Base-by-base conservation (phyloP, 2,113 vertebrate species). In the Regulus satrapa region DNA sequence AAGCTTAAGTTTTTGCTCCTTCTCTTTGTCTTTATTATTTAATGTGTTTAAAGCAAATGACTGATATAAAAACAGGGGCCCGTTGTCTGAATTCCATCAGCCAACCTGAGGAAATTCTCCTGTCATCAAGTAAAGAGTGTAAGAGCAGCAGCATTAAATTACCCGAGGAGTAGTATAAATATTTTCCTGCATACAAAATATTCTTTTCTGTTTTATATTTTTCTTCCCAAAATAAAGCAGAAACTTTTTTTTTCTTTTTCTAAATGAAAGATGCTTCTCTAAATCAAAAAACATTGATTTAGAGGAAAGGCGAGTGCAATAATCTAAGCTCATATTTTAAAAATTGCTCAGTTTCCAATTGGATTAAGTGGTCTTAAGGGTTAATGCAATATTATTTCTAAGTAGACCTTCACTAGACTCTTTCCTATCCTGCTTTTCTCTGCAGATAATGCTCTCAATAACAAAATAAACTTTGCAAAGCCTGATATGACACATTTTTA, bases 31-130 rank as follows among this genome's bases (percentile, higher is more conserved):
- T 88, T 49, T 68, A 14, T 38, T 78, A 48, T 52, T 78, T 78
- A 49, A 20, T 4, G 1, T 66, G 9, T 62, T 89, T 46, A 73
- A 77, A 80, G n/a, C 7, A 58, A 80, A 38, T 25, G 13, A 63
- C 43, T 69, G 36, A 29, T 0, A 0, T 63, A 25, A 46, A 24
- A 85, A 40, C 10, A 56, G 19, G 32, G 5, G 5, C 12, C 20
- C 18, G 4, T 63, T 92, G 48, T 66, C 40, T 61, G 52, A 87
- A 20, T 87, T 73, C 31, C 25, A 13, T 9, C 12, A 56, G 6
- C 26, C 62, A 78, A 34, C 21, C 29, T 69, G 36, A 29, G 69
- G 45, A 73, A 76, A 58, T 81, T 74, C 14, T 49, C 6, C 23
- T 56, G 38, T 63, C 31, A 48, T 14, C 14, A 40, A 32, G 24